Base-by-base conservation (phyloP, 2,113 vertebrate genomes). In the Aptenodytes forsteri region DNA sequence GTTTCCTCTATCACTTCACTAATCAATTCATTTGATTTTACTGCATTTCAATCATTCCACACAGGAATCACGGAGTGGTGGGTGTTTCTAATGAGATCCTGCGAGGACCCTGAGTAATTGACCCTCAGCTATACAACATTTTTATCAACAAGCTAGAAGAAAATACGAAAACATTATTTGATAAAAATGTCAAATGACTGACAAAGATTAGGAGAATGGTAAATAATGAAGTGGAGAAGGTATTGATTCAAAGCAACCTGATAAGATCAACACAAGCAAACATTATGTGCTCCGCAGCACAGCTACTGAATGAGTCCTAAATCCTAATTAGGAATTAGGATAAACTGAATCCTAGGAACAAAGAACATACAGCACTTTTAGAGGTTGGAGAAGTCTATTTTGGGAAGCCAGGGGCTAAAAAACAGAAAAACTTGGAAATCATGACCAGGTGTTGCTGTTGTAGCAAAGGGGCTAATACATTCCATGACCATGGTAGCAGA, bases 251-350 rank as follows among this genome's bases (percentile, higher is more conserved):
- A 93, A 88, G 82, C 85, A 91, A 94, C 64, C 88, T 94, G 95
- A 94, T 97, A 97, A 97, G 94, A 97, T 97, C 95, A 96, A 93
- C 90, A 92, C 76, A 83, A 97, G 97, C 76, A 87, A 93, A 84
- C 90, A 94, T 89, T 75, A 87, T 90, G 62, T 80, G 83, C 79
- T 93, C 76, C 2, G 4, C 90, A 93, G 50, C 64, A 71, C 59
- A 87, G 88, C 90, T 71, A 26, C 29, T 69, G 90, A 96, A 32
- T 38, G 75, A 88, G 78, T 38, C 75, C 85, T 94, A 97, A 97
- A 95, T 61, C 82, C 84, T 80, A 69, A 95, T 79, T 84, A 92
- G 92, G 92, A 72, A 93, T 93, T 32, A 83, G 78, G 84, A 91
- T 65, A 69, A 85, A 80, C 87, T 80, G 66, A 90, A 62, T 83